A percentile compares a stretch with the other conserved stretches of the same genome.
Conservation (phyloP, 2,797 vertebrate genomes). For the Macropus fuliginosus region DNA sequence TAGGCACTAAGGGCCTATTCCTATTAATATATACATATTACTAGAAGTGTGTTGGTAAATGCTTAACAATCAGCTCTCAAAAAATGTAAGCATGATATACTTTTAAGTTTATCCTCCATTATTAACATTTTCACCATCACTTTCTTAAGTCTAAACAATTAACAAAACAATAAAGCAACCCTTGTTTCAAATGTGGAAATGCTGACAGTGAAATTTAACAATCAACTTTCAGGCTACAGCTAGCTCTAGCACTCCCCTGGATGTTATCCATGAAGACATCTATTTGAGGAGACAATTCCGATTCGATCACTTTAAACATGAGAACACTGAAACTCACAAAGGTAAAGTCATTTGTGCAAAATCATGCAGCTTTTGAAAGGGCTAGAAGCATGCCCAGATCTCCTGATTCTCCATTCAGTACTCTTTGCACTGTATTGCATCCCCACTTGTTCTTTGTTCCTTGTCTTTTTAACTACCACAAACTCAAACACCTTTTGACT, state of each 20-base stretch:
- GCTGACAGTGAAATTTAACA: neutral
- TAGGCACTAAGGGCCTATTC: neutral
- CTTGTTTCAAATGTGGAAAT: neutral
- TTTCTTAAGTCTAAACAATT: neutral
- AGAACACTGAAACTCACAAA: neutral
- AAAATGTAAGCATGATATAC: too few species aligned
- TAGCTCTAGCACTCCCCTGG: neutral
- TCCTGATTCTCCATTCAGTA: neutral
- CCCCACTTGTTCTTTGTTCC: neutral
- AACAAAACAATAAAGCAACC: neutral
- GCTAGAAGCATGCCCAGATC: neutral
- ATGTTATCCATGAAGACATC: neutral
- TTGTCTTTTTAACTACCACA: slow-evolving; percentile 44
- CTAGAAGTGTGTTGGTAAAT: neutral
- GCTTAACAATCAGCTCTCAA: too few species aligned
- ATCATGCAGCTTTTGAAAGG: neutral
- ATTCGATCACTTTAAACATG: neutral
- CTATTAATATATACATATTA: neutral
- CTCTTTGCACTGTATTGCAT: neutral
- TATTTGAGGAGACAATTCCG: neutral
- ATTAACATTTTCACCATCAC: neutral
- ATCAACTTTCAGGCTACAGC: neutral
- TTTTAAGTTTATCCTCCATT: neutral
- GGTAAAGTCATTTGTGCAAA: neutral
- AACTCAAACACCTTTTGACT: slow-evolving; percentile 44